Percentiles rank a stretch among this genome's conserved stretches.
Evolutionary conservation across 1,140 invertebrate genomes (phyloP).

Genomic region (Euborellia annulipes): DNA sequence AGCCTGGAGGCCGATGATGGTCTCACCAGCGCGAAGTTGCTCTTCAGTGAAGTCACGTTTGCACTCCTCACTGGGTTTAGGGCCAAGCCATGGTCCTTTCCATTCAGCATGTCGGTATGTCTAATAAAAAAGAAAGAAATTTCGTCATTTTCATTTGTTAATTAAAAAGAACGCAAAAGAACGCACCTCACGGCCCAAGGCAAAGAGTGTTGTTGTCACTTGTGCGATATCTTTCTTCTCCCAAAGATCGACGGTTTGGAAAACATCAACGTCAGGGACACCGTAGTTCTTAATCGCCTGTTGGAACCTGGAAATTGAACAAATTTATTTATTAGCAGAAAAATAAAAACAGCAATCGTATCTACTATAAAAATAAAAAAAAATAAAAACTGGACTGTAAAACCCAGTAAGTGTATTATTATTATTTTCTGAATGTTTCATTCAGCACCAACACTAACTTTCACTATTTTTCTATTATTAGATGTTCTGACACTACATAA

Average conservation of each 20-base stretch:
- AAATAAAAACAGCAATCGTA: too few relatives aligned
- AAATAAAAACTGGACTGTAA: too few relatives aligned
- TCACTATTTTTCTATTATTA: too few relatives aligned
- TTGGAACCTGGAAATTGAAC: slow-evolving; percentile 65
- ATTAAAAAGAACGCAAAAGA: too few relatives aligned
- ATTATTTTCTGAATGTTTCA: too few relatives aligned
- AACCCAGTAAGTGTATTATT: slow-evolving; percentile 71
- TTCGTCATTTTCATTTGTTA: too few relatives aligned
- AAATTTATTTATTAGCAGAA: too few relatives aligned
- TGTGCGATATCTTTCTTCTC: slow-evolving; percentile 84
- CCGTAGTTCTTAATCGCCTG: slow-evolving; percentile 74
- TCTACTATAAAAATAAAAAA: too few relatives aligned
- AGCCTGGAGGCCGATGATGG: slow-evolving; percentile 79
- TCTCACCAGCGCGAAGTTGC: slow-evolving; percentile 65
- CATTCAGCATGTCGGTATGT: slow-evolving; percentile 77
- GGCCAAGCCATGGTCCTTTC: slow-evolving; percentile 69
- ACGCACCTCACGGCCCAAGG: slow-evolving; percentile 71
- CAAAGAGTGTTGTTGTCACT: slow-evolving; percentile 74
- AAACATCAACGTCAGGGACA: slow-evolving; percentile 75
- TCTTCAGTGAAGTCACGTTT: slow-evolving; percentile 80
- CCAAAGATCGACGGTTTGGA: slow-evolving; percentile 87
- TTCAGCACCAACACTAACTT: too few relatives aligned
- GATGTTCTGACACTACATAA: too few relatives aligned
- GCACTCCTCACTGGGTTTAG: slow-evolving; percentile 70
- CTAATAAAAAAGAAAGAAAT: slow-evolving; percentile 36